These are phyloP conservation scores for Trididemnum nubilum DNA, from an alignment of 23 tunicate species.

Conservation along the genomic window DNA sequence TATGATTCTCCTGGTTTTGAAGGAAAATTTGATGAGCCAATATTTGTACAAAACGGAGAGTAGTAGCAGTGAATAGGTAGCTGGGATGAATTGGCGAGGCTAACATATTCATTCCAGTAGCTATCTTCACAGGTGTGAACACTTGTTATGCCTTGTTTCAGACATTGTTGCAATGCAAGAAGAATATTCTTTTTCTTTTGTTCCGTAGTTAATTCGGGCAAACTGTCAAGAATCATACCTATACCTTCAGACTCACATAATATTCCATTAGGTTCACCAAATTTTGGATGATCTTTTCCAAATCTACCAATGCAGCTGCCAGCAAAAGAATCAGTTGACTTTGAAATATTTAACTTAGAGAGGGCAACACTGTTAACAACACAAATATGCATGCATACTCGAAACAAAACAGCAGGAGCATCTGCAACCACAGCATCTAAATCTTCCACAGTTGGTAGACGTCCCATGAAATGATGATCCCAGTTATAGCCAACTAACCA, in stretches of 20 bases:
- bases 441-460: constrained; percentile 59
- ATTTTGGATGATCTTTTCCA: constrained; percentile 49
- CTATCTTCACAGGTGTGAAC: constrained; percentile 72
- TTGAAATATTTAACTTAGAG: constrained; percentile 33
- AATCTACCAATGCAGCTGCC: constrained; percentile 48
- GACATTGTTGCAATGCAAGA: constrained; percentile 50
- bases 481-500: constrained; percentile 69
- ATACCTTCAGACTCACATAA: constrained; percentile 58
- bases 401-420: constrained; percentile 54
- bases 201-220: constrained; percentile 45
- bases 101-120: constrained; percentile 59
- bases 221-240: neutral
- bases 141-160: constrained; percentile 77
- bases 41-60: constrained; percentile 30
- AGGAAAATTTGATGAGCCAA: constrained; percentile 49
- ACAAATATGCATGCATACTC: constrained; percentile 48
- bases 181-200: constrained; percentile 44
- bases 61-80: constrained; percentile 71
- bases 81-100: constrained; percentile 51
- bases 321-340: constrained; percentile 18
- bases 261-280: constrained; percentile 71
- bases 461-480: constrained; percentile 60
- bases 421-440: constrained; percentile 58
- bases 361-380: constrained; percentile 68
- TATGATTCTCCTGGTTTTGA: constrained; percentile 15